Percentiles rank a stretch among this genome's conserved stretches.
phyloP scores from a whole-genome alignment of 1,140 invertebrate species.

The Zaprionus tsacasi region DNA sequence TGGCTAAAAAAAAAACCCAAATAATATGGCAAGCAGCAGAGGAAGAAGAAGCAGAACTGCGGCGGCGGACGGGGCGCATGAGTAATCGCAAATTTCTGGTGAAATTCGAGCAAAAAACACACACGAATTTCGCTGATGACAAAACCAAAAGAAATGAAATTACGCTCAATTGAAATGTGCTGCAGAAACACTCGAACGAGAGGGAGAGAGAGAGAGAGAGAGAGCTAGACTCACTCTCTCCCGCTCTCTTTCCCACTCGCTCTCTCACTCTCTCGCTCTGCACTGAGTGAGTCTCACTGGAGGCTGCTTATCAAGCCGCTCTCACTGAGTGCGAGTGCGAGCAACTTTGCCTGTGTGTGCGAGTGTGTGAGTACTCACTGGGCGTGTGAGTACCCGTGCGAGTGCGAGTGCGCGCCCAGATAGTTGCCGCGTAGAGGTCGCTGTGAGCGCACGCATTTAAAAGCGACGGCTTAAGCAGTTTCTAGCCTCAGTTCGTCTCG shows the following conservation, averaged over 20 bases:
- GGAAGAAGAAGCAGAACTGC: not conserved
- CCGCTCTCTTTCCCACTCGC: too few relatives aligned
- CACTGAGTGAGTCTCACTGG: conserved; percentile 8
- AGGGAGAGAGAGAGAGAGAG: too few relatives aligned
- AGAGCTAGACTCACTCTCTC: too few relatives aligned
- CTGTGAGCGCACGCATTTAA: conserved; percentile 32
- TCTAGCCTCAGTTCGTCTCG: not conserved
- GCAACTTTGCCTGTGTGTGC: not conserved
- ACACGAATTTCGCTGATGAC: conserved; percentile 39
- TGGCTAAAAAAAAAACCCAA: conserved; percentile 23
- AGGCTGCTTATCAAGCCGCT: conserved; percentile 27
- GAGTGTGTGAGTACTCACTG: conserved; percentile 19
- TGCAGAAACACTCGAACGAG: conserved; percentile 30
- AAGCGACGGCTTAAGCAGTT: conserved; percentile 16
- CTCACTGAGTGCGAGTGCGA: conserved; percentile 19
- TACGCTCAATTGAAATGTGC: conserved; percentile 40
- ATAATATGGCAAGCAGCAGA: conserved; percentile 8
- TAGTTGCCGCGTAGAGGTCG: conserved; percentile 39
- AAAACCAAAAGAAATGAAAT: conserved; percentile 42
- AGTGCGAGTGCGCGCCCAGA: conserved; percentile 37
- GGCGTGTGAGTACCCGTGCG: conserved; percentile 9
- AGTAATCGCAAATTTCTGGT: conserved; percentile 77
- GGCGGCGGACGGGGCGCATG: conserved; percentile 38
- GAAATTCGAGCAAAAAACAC: conserved; percentile 61
- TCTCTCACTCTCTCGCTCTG: conserved; percentile 9